Percentiles rank a stretch among this genome's conserved stretches.
Conservation (phyloP, 1,140 invertebrate species). For the Apolygus lucorum region DNA sequence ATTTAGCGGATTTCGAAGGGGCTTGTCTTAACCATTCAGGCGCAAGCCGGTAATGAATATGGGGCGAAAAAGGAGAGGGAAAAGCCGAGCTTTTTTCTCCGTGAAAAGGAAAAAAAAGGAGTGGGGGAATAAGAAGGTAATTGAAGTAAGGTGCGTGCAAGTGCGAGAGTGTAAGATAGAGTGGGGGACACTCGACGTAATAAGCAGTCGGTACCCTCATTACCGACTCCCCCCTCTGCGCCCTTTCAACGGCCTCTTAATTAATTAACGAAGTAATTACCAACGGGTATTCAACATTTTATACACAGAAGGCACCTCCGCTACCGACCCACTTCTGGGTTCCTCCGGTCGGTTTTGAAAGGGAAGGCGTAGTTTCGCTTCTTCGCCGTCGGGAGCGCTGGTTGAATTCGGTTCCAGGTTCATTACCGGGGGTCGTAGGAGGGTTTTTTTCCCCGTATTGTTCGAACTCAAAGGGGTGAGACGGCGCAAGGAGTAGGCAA, state of each 20-base stretch:
- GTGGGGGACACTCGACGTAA: conserved; percentile 3
- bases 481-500: conserved; percentile 1
- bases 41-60: conserved; percentile 6
- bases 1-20: conserved; percentile 14
- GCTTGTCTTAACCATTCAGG: conserved; percentile 23
- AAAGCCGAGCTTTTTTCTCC: not conserved
- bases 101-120: not conserved
- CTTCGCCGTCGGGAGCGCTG: not conserved
- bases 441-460: not conserved
- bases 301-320: not conserved
- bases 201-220: conserved; percentile 11
- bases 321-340: too few species aligned
- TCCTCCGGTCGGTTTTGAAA: not conserved
- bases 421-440: not conserved
- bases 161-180: not conserved
- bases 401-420: too few species aligned
- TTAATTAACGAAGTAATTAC: conserved; percentile 24
- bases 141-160: conserved; percentile 15
- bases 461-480: not conserved
- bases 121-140: conserved; percentile 5
- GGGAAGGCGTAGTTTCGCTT: not conserved
- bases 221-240: not conserved
- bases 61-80: not conserved
- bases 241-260: not conserved
- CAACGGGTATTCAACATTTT: conserved; percentile 21